Conservation (phyloP, 2,113 vertebrate species). For the Pseudorhombus dupliciocellatus region DNA sequence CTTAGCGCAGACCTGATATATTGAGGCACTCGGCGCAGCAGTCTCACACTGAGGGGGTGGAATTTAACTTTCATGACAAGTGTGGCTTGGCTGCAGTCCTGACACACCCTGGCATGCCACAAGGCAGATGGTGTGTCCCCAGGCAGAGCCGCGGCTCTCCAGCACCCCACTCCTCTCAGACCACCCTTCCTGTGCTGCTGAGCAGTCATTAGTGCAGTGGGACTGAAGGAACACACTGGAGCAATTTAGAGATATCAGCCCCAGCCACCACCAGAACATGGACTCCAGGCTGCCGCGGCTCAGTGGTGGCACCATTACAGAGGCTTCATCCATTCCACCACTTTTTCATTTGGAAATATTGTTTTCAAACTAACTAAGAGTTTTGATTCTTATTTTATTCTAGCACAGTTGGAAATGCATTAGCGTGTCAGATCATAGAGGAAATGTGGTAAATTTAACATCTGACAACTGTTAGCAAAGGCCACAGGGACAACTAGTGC, state of each 20-base stretch:
- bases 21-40: constrained; percentile 38
- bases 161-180: constrained; percentile 49
- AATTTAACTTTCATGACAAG: constrained; percentile 74
- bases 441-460: too few relatives aligned
- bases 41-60: constrained; percentile 46
- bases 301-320: background rate
- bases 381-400: too few relatives aligned
- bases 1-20: constrained; percentile 51
- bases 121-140: constrained; percentile 79
- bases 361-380: too few relatives aligned
- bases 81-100: constrained; percentile 72
- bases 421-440: too few relatives aligned
- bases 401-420: too few relatives aligned
- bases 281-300: constrained; percentile 6
- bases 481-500: too few relatives aligned
- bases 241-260: constrained; percentile 54
- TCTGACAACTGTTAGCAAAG: too few relatives aligned
- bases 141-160: constrained; percentile 45
- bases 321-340: background rate
- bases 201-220: constrained; percentile 61
- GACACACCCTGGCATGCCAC: constrained; percentile 76
- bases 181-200: constrained; percentile 62
- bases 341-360: too few relatives aligned
- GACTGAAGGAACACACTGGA: constrained; percentile 53
- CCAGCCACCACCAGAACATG: constrained; percentile 20